Evolutionary conservation across 2,113 vertebrate genomes (phyloP), one percentile per base, ranked within the genome.

Genomic region (Excalfactoria chinensis): DNA sequence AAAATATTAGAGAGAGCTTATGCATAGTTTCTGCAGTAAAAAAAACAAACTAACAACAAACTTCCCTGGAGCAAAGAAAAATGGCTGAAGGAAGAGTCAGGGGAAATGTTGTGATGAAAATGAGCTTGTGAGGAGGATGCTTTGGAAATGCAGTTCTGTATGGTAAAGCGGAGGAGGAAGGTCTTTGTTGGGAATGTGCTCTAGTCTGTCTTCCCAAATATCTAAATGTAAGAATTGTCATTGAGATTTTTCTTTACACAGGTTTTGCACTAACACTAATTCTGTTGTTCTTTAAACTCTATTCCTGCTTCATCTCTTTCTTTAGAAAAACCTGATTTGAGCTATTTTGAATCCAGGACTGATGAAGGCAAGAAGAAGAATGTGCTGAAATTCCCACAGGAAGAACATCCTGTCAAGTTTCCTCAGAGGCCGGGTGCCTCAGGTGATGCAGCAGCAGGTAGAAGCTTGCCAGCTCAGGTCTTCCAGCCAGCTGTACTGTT

Each of bases 401-500:
- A 96, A 81, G 95, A 97, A 19, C n/a, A 89, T 75, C 89, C 94
- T 92, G 89, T 90, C 17, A 82, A 49, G 6, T 72, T 88, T 17
- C 41, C 37, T 35, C 88, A 53, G 41, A 85, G 62, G 56, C 67
- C 84, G 30, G 28, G 44, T 40, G 37, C 74, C 8, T 51, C 86
- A 21, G 88, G 68, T n/a, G 72, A 30, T 26, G 4, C 1, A 0
- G 91, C 44, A 58, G 35, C 81, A 34, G 81, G 32, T 25, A 69
- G 62, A 56, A 62, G 86, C 35, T 92, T 96, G 16, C 92, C 97
- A 35, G 22, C 68, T 70, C 96, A 78, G 14, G 1, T 95, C 30
- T 97, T 97, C 64, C 93, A 98, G 74, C 97, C 98, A 32, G 98
- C 98, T 32, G 95, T 99, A 53, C 80, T 99, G 81, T 97, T 99